Percentiles rank a stretch among this genome's conserved stretches.
Evolutionary conservation across 2,797 vertebrate genomes (phyloP).

Genomic region (Dromococcyx pavoninus): DNA sequence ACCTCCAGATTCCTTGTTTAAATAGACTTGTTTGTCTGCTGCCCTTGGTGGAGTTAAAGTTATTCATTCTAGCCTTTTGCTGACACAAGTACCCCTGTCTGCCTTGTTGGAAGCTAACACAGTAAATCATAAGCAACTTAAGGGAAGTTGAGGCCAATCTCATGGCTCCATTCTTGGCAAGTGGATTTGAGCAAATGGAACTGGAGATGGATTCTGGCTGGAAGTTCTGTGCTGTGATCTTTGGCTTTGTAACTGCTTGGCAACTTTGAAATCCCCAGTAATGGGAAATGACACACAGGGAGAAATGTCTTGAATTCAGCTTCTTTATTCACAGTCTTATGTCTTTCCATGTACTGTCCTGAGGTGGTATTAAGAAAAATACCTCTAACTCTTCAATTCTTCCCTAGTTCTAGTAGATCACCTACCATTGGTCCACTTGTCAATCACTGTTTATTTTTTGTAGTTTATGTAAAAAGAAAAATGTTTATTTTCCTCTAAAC

Average conservation of each 20-base stretch:
- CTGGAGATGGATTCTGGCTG: background rate
- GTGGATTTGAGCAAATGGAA: background rate
- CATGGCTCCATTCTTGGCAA: background rate
- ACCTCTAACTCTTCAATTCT: background rate
- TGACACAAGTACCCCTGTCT: background rate
- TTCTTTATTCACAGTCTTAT: background rate
- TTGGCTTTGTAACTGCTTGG: slow-evolving; percentile 33
- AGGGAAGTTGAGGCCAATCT: background rate
- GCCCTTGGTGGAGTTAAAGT: slow-evolving; percentile 1
- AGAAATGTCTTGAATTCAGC: background rate
- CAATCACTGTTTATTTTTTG: background rate
- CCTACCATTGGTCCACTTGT: background rate
- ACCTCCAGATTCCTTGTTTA: background rate
- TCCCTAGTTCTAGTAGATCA: background rate
- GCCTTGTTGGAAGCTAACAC: background rate
- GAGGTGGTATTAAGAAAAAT: background rate
- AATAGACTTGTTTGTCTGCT: background rate
- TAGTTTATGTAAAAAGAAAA: background rate
- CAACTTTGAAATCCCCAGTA: slow-evolving; percentile 2
- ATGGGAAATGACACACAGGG: background rate
- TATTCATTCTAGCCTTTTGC: slow-evolving; percentile 8
- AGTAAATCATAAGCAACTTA: slow-evolving; percentile 7
- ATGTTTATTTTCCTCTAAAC: background rate
- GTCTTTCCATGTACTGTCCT: background rate
- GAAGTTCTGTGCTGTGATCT: background rate